Conservation (phyloP, 2,113 vertebrate genomes). For the Pseudonaja textilis region DNA sequence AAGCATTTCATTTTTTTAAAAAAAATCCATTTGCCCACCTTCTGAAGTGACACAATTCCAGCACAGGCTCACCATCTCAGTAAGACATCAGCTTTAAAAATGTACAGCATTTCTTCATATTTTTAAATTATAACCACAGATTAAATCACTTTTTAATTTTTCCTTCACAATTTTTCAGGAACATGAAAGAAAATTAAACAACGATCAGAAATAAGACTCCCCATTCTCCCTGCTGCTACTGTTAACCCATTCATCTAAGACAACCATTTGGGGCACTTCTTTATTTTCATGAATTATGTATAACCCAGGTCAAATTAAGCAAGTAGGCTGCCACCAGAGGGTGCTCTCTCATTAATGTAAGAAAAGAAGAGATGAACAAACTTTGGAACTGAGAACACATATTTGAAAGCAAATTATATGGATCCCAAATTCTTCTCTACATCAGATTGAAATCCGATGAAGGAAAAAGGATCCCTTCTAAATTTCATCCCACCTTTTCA, state of each 20-base stretch:
- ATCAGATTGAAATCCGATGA: neutral
- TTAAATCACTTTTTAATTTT: neutral
- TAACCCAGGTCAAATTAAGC: neutral
- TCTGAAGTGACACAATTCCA: neutral
- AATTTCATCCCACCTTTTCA: neutral
- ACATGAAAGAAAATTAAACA: neutral
- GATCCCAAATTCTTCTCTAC: neutral
- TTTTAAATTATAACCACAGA: neutral
- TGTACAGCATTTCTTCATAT: neutral
- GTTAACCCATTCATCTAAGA: neutral
- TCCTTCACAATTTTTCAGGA: neutral
- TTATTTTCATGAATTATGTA: neutral
- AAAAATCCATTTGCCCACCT: neutral
- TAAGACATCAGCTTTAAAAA: neutral
- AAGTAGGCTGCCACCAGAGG: slow-evolving; percentile 1
- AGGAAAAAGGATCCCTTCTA: neutral
- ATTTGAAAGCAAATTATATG: neutral
- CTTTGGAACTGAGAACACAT: neutral
- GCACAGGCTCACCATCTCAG: neutral
- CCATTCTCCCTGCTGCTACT: neutral
- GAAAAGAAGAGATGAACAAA: neutral
- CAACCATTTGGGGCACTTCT: neutral
- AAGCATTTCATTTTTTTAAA: neutral
- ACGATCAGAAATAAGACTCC: neutral
- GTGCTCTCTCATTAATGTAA: neutral